Percentiles rank a stretch among this genome's conserved stretches.
phyloP scores from a whole-genome alignment of 2,888 invertebrate species.

The Campaea margaritaria region DNA sequence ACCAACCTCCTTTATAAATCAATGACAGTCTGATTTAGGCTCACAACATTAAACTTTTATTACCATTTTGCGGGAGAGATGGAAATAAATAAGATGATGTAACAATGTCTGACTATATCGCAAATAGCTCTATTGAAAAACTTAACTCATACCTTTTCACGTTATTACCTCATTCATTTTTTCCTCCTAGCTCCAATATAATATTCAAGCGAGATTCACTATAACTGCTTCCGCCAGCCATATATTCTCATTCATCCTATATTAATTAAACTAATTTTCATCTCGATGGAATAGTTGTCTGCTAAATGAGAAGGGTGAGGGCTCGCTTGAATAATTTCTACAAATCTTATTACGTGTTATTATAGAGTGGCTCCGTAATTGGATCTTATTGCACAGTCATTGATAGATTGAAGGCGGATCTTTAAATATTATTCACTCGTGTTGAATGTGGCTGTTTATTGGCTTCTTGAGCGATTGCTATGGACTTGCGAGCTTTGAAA shows the following conservation, averaged over 20 bases:
- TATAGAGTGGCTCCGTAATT: constrained; percentile 43
- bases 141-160: background rate
- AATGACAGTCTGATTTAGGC: background rate
- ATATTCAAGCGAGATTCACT: background rate
- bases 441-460: no score
- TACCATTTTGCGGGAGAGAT: background rate
- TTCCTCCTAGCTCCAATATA: background rate
- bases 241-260: constrained; percentile 40
- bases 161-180: background rate
- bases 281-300: constrained; percentile 46
- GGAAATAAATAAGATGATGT: background rate
- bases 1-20: no score
- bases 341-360: constrained; percentile 51
- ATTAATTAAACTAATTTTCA: constrained; percentile 69
- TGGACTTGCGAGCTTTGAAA: no score
- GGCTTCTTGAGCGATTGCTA: no score
- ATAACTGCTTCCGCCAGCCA: constrained; percentile 11
- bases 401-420: background rate
- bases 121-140: background rate
- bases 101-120: background rate
- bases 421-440: constrained; percentile 1
- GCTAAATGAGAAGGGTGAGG: constrained; percentile 49
- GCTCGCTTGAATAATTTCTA: constrained; percentile 50
- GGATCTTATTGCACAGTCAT: constrained; percentile 39
- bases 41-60: background rate